Conservation (phyloP, 2,113 vertebrate genomes). For the Prolemur simus region DNA sequence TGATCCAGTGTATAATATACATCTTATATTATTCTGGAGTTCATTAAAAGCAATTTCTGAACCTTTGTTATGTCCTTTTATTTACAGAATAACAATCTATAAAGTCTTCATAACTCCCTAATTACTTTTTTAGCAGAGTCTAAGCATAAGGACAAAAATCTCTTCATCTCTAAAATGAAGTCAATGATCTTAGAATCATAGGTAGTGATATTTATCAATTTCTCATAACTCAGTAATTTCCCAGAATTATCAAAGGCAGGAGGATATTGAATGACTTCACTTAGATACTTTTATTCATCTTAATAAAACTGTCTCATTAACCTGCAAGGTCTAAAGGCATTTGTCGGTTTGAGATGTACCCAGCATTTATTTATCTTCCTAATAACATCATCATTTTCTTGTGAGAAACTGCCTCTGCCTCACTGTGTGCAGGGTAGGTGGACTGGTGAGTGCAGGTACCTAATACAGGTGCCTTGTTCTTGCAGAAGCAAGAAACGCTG, state of each 20-base stretch:
- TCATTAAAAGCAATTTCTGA: background rate
- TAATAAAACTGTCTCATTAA: conserved; percentile 6
- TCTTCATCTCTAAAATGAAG: conserved; percentile 12
- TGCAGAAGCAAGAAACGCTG: background rate
- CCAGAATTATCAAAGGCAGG: background rate
- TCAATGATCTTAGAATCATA: background rate
- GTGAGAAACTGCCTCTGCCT: background rate
- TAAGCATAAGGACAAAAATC: conserved; percentile 8
- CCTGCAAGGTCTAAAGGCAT: background rate
- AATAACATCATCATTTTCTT: background rate
- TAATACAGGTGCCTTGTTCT: background rate
- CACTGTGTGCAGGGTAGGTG: background rate
- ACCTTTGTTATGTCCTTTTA: background rate
- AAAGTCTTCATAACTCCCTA: background rate
- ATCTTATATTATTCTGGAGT: background rate
- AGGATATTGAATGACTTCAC: background rate
- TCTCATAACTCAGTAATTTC: background rate
- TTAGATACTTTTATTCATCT: background rate
- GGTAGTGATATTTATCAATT: background rate
- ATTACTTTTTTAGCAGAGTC: background rate
- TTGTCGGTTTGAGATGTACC: background rate
- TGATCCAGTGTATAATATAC: background rate
- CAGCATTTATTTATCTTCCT: background rate
- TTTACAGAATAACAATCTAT: background rate
- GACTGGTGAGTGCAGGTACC: background rate